Evolutionary conservation across 2,888 invertebrate genomes (phyloP).

Genomic region (Hypomecis atomaria): DNA sequence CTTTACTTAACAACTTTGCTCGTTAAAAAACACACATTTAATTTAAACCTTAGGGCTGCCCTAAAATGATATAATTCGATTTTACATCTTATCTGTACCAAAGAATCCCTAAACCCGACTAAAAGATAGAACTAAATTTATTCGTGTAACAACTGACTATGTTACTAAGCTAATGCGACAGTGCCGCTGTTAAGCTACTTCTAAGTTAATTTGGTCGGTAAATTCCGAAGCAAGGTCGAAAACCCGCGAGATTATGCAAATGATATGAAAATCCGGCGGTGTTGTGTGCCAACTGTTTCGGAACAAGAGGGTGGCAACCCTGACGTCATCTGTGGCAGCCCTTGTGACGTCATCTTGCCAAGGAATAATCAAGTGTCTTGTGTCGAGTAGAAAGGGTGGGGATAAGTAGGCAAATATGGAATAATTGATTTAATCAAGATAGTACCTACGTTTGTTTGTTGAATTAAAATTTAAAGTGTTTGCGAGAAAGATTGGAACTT

Average conservation of each 20-base stretch:
- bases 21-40: slow-evolving; percentile 42
- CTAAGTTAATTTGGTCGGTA: slow-evolving; percentile 4
- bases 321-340: slow-evolving; percentile 55
- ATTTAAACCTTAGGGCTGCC: slow-evolving; percentile 39
- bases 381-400: slow-evolving; percentile 36
- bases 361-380: slow-evolving; percentile 51
- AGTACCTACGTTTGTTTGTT: slow-evolving; percentile 7
- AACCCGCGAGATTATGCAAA: slow-evolving; percentile 67
- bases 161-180: background rate
- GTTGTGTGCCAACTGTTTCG: slow-evolving; percentile 55
- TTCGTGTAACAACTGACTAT: background rate
- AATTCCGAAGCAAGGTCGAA: slow-evolving; percentile 41
- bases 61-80: slow-evolving; percentile 52
- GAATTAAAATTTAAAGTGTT: slow-evolving; percentile 21
- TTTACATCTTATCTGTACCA: slow-evolving; percentile 14
- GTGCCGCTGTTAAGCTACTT: background rate
- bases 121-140: background rate
- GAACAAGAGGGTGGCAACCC: slow-evolving; percentile 51
- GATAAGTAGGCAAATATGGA: slow-evolving; percentile 40
- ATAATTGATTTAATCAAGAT: slow-evolving; percentile 44
- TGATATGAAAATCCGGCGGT: slow-evolving; percentile 67
- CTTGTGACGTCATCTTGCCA: slow-evolving; percentile 56
- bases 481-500: slow-evolving; percentile 1
- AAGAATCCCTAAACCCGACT: background rate
- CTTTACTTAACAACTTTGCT: background rate